A percentile compares a stretch with the other conserved stretches of the same genome.
These are phyloP conservation scores for Drosophila neonasuta DNA, from an alignment of 2,888 invertebrate genomes.

Conservation along the genomic window DNA sequence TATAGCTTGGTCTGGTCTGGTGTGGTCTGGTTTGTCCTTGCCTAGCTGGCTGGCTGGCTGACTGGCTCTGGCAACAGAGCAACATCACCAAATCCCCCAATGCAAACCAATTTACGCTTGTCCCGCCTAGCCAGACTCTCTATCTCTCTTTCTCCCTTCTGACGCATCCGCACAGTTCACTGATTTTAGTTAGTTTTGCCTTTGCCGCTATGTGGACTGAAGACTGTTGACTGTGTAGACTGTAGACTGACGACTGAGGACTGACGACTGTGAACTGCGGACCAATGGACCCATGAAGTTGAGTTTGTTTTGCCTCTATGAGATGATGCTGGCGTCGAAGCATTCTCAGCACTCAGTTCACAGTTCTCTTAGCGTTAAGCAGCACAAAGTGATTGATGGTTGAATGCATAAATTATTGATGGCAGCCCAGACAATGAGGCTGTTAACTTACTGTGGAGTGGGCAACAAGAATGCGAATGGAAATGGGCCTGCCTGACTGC, in stretches of 20 bases:
- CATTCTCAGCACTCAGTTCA: constrained; percentile 47
- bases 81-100: constrained; percentile 38
- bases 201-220: constrained; percentile 12
- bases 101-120: constrained; percentile 68
- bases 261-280: constrained; percentile 23
- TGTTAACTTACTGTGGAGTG: constrained; percentile 6
- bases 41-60: neutral
- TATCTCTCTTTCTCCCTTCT: constrained; percentile 6
- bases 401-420: constrained; percentile 78
- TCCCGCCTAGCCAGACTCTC: constrained; percentile 30
- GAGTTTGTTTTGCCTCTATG: constrained; percentile 47
- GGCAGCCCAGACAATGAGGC: constrained; percentile 67
- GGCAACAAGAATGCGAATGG: neutral
- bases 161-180: constrained; percentile 61
- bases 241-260: constrained; percentile 2
- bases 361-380: constrained; percentile 66
- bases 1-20: constrained; percentile 17
- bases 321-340: constrained; percentile 23
- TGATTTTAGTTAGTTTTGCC: constrained; percentile 70
- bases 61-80: constrained; percentile 3
- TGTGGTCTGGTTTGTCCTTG: constrained; percentile 15
- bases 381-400: constrained; percentile 77
- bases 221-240: constrained; percentile 10
- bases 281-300: constrained; percentile 38
- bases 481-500: neutral